Percentiles rank a stretch among this genome's conserved stretches.
Conservation (phyloP, 2,113 vertebrate species). For the Arvicanthis niloticus region DNA sequence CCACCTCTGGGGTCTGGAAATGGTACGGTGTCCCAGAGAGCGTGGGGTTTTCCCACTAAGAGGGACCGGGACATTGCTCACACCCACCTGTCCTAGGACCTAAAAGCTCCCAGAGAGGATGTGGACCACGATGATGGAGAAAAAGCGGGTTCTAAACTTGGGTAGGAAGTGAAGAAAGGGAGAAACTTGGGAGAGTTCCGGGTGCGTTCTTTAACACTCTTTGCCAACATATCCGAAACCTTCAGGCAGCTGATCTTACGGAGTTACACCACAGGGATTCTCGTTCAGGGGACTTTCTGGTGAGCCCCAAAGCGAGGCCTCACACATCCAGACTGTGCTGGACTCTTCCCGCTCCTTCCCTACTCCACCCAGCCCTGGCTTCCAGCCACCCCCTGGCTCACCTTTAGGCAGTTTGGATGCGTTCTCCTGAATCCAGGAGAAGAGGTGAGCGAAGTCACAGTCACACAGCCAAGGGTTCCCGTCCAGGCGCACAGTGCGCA, state of each 20-base stretch:
- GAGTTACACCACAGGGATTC: rapidly evolving
- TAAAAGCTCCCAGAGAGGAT: neutral
- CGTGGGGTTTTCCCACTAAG: neutral
- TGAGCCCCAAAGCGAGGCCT: neutral
- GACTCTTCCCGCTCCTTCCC: neutral
- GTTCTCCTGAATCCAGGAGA: conserved; percentile 96
- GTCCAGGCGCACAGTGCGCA: conserved; percentile 93
- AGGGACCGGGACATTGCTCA: neutral
- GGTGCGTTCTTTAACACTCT: neutral
- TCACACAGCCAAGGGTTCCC: conserved; percentile 99
- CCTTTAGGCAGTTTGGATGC: conserved; percentile 95
- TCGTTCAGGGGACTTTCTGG: neutral
- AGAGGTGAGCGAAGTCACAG: conserved; percentile 97
- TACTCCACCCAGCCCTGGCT: neutral
- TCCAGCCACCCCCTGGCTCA: conserved; percentile 75
- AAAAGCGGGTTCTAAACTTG: neutral
- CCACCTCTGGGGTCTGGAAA: rapidly evolving
- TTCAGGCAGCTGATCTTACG: neutral
- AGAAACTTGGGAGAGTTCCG: neutral
- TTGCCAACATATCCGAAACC: neutral
- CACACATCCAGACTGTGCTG: neutral
- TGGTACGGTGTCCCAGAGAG: rapidly evolving
- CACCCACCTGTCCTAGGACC: neutral
- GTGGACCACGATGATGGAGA: rapidly evolving
- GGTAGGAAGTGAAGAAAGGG: neutral